Evolutionary conservation across 2,797 vertebrate genomes (phyloP).

Genomic region (Nothura maculosa): DNA sequence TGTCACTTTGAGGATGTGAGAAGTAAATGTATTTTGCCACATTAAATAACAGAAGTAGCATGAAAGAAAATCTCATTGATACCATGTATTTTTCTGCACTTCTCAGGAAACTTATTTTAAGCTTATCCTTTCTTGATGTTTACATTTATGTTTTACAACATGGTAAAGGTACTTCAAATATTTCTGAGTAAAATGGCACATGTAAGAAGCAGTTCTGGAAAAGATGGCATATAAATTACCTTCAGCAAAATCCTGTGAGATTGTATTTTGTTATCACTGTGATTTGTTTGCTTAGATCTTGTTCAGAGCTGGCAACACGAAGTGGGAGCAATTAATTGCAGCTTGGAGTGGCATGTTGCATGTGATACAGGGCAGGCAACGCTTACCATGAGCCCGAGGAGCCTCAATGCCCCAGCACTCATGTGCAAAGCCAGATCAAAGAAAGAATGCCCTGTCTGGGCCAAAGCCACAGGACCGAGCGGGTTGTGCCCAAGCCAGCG

Average conservation of each 20-base stretch:
- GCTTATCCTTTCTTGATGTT: background rate
- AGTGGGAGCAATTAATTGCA: fast-evolving
- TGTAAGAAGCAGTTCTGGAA: fast-evolving
- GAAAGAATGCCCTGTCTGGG: fast-evolving
- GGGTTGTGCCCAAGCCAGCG: fast-evolving
- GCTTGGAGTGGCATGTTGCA: fast-evolving
- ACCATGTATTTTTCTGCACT: background rate
- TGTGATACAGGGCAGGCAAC: background rate
- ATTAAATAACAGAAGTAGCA: background rate
- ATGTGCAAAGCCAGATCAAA: background rate
- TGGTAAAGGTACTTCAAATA: fast-evolving
- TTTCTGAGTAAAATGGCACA: fast-evolving
- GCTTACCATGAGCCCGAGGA: fast-evolving
- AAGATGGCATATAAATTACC: fast-evolving
- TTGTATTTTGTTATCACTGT: fast-evolving
- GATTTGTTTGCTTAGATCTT: fast-evolving
- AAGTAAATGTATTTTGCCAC: background rate
- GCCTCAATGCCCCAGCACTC: background rate
- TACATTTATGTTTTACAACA: background rate
- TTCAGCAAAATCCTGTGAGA: fast-evolving
- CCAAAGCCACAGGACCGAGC: background rate
- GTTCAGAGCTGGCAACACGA: too few species aligned
- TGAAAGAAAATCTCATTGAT: fast-evolving
- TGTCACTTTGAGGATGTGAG: background rate
- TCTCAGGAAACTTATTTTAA: background rate